Base-by-base conservation (phyloP, 2,888 invertebrate species). In the Epirrhoe tristata region DNA sequence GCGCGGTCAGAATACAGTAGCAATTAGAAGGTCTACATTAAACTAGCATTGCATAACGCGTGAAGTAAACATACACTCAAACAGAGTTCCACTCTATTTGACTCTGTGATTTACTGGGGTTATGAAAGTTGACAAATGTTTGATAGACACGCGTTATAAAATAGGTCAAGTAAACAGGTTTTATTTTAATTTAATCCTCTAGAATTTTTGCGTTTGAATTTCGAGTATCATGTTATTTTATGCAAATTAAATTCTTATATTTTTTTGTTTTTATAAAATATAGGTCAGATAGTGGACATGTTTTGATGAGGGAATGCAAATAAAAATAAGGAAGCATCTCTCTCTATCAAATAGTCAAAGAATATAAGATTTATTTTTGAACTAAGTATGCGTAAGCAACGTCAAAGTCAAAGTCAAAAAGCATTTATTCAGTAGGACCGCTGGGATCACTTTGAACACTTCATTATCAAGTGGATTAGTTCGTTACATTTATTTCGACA, bases 51-150 rank as follows among this genome's bases (percentile, higher is more conserved):
- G 61, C 55, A 51, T 48, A 68, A 68, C 46, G 43, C 54, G 61
- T 55, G 48, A 50, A 63, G 56, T 60, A 57, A 60, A 63, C 43
- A 63, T 51, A 57, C 43, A 24, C 55, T 50, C 43, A n/a, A n/a
- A 24, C 12, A 12, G 16, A 67, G 68, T 68, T 68, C 55, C 61
- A 64, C 64, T 68, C 68, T 51, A 68, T 32, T 63, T 54, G 5
- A 7, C 31, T 16, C 14, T 51, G 39, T 57, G 56, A 58, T 17
- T 54, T 61, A 54, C 64, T 50, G 60, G 57, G 39, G 51, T 57
- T 58, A 58, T 55, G 61, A 64, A 61, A 55, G 46, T 34, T 59
- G 54, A 51, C 14, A 53, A 64, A 64, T 67, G 34, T 16, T 56
- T n/a, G 14, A 36, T 52, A 43, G 6, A 7, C 61, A 66, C 50